A percentile compares a stretch with the other conserved stretches of the same genome.
These are phyloP conservation scores for Heptranchias perlo DNA, from an alignment of 2,113 vertebrate species.

Conservation along the genomic window DNA sequence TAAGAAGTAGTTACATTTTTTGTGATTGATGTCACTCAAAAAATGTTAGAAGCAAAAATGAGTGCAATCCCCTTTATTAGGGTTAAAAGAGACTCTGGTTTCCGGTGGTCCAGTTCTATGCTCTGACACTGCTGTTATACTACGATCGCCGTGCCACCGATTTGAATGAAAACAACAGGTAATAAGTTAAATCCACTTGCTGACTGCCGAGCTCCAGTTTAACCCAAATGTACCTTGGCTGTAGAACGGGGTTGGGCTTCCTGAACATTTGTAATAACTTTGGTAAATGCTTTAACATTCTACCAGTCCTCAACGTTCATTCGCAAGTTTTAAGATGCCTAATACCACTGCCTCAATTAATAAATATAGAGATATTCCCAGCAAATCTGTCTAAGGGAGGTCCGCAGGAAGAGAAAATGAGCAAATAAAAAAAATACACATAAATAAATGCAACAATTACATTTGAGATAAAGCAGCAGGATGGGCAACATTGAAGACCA, in stretches of 20 bases:
- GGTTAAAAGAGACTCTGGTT: background rate
- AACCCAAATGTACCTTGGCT: no score
- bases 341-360: background rate
- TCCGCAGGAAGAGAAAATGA: background rate
- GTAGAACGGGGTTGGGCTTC: no score
- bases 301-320: no score
- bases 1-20: background rate
- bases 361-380: background rate
- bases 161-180: no score
- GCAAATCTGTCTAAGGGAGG: background rate
- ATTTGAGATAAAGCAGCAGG: background rate
- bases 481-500: background rate
- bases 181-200: no score
- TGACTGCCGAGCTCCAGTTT: no score
- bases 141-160: no score
- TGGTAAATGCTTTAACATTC: background rate
- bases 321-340: background rate
- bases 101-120: background rate
- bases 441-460: background rate
- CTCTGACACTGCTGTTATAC: background rate
- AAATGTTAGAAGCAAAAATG: background rate
- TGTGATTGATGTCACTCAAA: background rate
- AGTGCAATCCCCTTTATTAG: no score
- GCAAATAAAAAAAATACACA: background rate
- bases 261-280: no score